Conservation (phyloP, 1,140 invertebrate genomes). For the Hycleus phaleratus region DNA sequence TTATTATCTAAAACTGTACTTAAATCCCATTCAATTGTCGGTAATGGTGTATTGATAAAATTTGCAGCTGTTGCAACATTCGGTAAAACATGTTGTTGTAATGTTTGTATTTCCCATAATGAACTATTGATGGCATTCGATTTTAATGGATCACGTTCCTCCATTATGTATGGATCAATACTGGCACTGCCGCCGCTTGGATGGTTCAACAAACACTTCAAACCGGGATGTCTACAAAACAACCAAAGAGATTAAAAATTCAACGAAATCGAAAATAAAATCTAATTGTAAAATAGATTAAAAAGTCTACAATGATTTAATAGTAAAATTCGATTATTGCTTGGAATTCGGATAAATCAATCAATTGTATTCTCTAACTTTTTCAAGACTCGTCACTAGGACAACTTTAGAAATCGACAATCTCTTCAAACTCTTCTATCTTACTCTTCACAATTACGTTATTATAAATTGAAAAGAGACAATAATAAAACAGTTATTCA, state of each 20-base stretch:
- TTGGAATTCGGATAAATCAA: too few relatives aligned
- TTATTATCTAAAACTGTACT: conserved; percentile 38
- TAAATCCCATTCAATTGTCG: conserved; percentile 60
- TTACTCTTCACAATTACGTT: too few relatives aligned
- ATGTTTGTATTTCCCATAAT: conserved; percentile 80
- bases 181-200: conserved; percentile 46
- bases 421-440: too few relatives aligned
- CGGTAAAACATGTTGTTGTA: conserved; percentile 72
- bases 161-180: conserved; percentile 73
- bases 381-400: neutral
- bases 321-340: too few relatives aligned
- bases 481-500: too few relatives aligned
- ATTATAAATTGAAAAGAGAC: too few relatives aligned
- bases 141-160: conserved; percentile 68
- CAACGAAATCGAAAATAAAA: too few relatives aligned
- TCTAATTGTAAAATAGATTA: too few relatives aligned
- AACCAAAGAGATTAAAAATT: neutral
- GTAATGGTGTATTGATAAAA: conserved; percentile 58
- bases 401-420: neutral
- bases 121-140: conserved; percentile 78
- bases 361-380: too few relatives aligned
- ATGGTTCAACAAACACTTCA: conserved; percentile 68
- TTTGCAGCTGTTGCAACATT: conserved; percentile 57
- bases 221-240: conserved; percentile 59
- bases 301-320: too few relatives aligned